Conservation (phyloP, 2,888 invertebrate species). For the Aspidiotus destructor region DNA sequence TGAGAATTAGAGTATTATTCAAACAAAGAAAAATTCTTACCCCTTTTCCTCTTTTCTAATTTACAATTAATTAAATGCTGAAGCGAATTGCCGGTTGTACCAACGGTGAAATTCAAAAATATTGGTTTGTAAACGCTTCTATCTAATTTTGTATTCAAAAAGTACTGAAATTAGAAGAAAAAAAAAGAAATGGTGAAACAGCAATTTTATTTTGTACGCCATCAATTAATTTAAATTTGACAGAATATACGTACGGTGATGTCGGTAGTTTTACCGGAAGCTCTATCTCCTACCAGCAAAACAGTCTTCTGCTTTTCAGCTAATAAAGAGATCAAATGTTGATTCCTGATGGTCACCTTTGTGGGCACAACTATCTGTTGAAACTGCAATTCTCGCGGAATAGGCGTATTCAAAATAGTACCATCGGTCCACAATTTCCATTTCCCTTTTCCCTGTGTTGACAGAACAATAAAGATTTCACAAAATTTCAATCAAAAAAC, state of each 20-base stretch:
- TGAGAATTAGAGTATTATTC: too few relatives aligned
- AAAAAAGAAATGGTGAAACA: not conserved
- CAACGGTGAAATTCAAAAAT: conserved; percentile 85
- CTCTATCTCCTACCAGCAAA: conserved; percentile 86
- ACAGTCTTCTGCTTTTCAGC: conserved; percentile 71
- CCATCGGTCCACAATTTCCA: conserved; percentile 91
- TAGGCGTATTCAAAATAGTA: conserved; percentile 60
- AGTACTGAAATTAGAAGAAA: conserved; percentile 49
- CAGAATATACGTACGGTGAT: conserved; percentile 52
- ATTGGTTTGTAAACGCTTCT: conserved; percentile 69
- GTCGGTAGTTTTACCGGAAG: conserved; percentile 90
- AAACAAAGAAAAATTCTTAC: conserved; percentile 40
- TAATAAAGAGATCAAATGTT: conserved; percentile 65
- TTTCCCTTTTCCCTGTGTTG: conserved; percentile 65
- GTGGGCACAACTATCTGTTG: conserved; percentile 93
- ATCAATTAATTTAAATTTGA: not conserved
- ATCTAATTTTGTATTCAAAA: conserved; percentile 69
- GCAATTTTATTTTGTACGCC: not conserved
- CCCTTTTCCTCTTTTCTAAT: conserved; percentile 82
- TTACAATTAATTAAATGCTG: conserved; percentile 93
- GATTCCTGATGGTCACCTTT: conserved; percentile 76
- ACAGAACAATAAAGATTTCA: not conserved
- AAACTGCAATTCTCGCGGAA: conserved; percentile 79
- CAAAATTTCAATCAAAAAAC: not conserved
- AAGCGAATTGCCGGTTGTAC: conserved; percentile 85